Evolutionary conservation across 2,113 vertebrate genomes (phyloP), one percentile per base, ranked within the genome.

Genomic region (Athene cunicularia): DNA sequence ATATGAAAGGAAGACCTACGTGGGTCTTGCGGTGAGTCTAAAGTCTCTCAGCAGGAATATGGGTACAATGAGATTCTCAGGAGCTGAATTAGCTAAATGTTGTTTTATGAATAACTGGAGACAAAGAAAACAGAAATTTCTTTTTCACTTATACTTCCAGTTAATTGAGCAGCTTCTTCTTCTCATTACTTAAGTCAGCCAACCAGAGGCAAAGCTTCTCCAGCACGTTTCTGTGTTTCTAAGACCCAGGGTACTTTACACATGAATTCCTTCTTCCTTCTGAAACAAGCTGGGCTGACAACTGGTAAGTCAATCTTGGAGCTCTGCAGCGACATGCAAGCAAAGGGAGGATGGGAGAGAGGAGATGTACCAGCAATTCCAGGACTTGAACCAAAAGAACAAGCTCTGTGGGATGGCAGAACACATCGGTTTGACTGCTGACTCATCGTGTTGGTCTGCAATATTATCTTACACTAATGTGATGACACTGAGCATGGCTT

Each of bases 401-500:
- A 70, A 70, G 39, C 82, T 93, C 66, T 20, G 67, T 89, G 67
- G 80, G 77, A 68, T 55, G 70, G 73, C 26, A 52, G 85, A 90
- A 93, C 53, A 23, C 1, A 3, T 84, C 14, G 2, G 90, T 93
- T 90, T 96, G 87, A 41, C 75, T 97, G 94, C 93, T 97, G 96
- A 96, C 88, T 98, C 97, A 97, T 76, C 12, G 72, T 72, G 64
- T 96, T 86, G 82, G 70, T 82, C 90, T 28, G 66, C 73, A 97
- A 68, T 91, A 58, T n/a, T 80, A 32, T 75, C 52, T 82, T 80
- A 26, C 4, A 5, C n/a, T 64, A 32, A 52, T 17, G 30, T 41
- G 52, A 49, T 82, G 84, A 43, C 43, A 37, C 16, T 60, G 35
- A 37, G 37, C 30, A 18, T 62, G 41, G 16, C 50, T 85, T 55